Conservation (phyloP, 2,888 invertebrate species). For the Rhagonycha fulva region DNA sequence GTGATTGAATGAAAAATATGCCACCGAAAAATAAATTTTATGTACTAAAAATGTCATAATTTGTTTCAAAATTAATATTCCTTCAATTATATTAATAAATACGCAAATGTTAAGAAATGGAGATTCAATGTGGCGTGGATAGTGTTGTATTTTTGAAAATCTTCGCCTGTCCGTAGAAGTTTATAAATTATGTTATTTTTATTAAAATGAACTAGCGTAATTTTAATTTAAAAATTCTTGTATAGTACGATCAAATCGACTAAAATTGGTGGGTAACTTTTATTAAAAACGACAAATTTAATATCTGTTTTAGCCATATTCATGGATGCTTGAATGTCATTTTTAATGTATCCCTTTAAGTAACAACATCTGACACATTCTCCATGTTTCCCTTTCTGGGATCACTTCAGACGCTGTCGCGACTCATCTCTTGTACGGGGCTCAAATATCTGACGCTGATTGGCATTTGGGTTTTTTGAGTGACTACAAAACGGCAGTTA, state of each 20-base stretch:
- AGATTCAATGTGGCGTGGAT: not conserved
- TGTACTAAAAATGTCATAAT: not conserved
- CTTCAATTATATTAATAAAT: not conserved
- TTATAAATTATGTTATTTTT: not conserved
- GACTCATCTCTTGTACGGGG: conserved; percentile 49
- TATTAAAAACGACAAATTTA: not conserved
- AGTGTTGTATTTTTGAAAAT: not conserved
- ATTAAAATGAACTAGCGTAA: not conserved
- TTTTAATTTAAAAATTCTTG: not conserved
- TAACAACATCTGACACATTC: conserved; percentile 53
- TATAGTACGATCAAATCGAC: too few species aligned
- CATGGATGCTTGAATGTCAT: conserved; percentile 47
- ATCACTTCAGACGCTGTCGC: conserved; percentile 53
- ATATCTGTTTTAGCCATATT: conserved; percentile 29
- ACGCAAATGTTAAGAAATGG: not conserved
- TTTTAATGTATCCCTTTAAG: conserved; percentile 48
- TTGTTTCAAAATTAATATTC: not conserved
- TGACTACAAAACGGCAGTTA: conserved; percentile 35
- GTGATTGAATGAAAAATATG: conserved; percentile 38
- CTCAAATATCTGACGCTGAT: conserved; percentile 53
- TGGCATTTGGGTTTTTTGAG: conserved; percentile 44
- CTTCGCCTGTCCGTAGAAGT: not conserved
- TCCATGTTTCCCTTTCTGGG: conserved; percentile 50
- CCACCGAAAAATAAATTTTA: conserved; percentile 18
- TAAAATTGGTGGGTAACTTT: not conserved